A percentile compares a stretch with the other conserved stretches of the same genome.
phyloP scores from a whole-genome alignment of 2,888 invertebrate genomes.

The Diachrysia chrysitis region DNA sequence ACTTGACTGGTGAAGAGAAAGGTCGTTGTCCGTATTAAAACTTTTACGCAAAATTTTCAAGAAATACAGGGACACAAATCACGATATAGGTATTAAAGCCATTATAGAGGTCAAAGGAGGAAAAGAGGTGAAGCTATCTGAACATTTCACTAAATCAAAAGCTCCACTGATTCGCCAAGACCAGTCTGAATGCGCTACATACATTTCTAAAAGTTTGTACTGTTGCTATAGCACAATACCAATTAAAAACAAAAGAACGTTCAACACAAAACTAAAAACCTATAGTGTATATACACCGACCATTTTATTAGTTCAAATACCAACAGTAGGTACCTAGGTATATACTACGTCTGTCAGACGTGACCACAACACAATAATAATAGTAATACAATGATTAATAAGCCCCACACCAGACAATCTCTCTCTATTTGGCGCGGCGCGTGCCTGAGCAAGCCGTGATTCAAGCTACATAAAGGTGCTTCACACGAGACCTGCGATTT shows the following conservation, averaged over 20 bases:
- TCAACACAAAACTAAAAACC: not conserved
- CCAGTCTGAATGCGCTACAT: too few relatives aligned
- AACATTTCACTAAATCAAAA: too few relatives aligned
- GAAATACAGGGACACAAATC: too few relatives aligned
- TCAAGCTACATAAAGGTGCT: slow-evolving; percentile 51
- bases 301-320: slow-evolving; percentile 27
- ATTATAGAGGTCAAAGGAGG: too few relatives aligned
- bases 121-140: too few relatives aligned
- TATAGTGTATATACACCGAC: too few relatives aligned
- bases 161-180: too few relatives aligned
- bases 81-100: too few relatives aligned
- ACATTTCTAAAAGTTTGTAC: too few relatives aligned
- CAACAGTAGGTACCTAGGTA: slow-evolving; percentile 11
- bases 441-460: slow-evolving; percentile 49
- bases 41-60: not conserved
- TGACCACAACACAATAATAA: slow-evolving; percentile 24
- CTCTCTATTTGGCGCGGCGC: slow-evolving; percentile 52
- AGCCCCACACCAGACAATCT: slow-evolving; percentile 44
- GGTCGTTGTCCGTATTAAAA: not conserved
- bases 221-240: too few relatives aligned
- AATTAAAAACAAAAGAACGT: not conserved
- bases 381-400: slow-evolving; percentile 53
- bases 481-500: slow-evolving; percentile 20
- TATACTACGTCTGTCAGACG: too few relatives aligned
- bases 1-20: not conserved